Base-by-base conservation (phyloP, 1,140 invertebrate genomes). In the Anastrepha ludens region DNA sequence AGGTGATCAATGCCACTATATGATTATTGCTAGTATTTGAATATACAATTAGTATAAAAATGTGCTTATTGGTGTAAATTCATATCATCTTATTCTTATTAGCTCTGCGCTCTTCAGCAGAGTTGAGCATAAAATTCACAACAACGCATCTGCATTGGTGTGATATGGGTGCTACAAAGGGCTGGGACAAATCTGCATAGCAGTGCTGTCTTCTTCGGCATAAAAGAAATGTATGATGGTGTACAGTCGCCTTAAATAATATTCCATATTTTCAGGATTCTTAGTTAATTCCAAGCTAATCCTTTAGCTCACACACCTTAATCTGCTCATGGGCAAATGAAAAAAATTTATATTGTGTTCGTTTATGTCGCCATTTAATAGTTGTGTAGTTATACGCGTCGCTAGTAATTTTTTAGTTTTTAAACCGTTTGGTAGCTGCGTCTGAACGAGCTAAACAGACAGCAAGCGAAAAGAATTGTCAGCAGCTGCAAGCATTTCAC, bases 371-470 rank as follows among this genome's bases (percentile, higher is more conserved):
- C 50, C 11, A 55, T 55, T 55, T 8, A 74, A 11, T 67, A 39
- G 9, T 9, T 64, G 4, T 64, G 20, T 20, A 11, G 29, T 29
- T 29, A 29, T 29, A 29, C 29, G 29, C 29, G 29, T 39, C 39
- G 29, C 1, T 4, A 7, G 29, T 39, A 5, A 65, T 7, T 65
- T 2, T 20, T 29, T 9, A 20, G 2, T 3, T 67, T 67, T 96
- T 97, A 98, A 93, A 98, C 97, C 87, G 97, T 97, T 94, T 98
- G 96, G 94, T 98, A 98, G 93, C 98, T 97, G 92, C 96, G 96
- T 90, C 97, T 96, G 93, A 98, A 98, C 87, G 97, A 97, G 90
- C 97, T 95, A 89, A 97, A 98, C 93, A 99, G 94, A 93, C 96
- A 97, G 94, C 97, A 98, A 20, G 98, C 97, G 92, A 98, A 98